A percentile compares a stretch with the other conserved stretches of the same genome.
Evolutionary conservation across 2,888 invertebrate species (phyloP).

Genomic region (Cephus sareptanus): DNA sequence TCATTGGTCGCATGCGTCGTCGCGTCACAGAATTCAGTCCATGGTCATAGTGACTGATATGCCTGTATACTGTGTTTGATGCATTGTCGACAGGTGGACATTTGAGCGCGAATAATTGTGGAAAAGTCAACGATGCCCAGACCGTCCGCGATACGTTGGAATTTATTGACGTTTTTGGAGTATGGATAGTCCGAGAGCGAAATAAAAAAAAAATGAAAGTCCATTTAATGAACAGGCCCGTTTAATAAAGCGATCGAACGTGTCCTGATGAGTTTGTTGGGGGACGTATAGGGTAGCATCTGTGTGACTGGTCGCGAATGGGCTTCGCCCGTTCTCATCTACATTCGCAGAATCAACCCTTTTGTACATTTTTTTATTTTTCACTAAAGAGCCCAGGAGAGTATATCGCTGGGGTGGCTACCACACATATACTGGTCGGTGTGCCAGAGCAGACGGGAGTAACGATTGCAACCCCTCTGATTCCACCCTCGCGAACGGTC

Average conservation of each 20-base stretch:
- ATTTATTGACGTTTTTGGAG: not conserved
- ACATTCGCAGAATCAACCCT: not conserved
- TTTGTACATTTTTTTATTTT: not conserved
- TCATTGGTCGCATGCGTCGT: not conserved
- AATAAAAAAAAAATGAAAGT: not conserved
- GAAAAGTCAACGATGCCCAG: not conserved
- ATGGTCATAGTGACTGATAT: not conserved
- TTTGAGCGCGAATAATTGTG: not conserved
- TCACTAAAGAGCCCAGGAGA: conserved; percentile 8
- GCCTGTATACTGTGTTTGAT: not conserved
- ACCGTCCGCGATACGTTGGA: not conserved
- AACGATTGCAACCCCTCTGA: conserved; percentile 50
- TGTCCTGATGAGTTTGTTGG: not conserved
- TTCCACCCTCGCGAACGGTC: conserved; percentile 18
- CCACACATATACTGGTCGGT: conserved; percentile 33
- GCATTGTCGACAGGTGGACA: not conserved
- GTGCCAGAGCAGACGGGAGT: conserved; percentile 58
- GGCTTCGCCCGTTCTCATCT: not conserved
- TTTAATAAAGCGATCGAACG: not conserved
- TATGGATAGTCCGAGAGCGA: not conserved
- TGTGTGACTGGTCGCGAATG: not conserved
- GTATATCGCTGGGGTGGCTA: conserved; percentile 27
- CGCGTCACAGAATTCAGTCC: not conserved
- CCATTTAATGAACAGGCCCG: not conserved
- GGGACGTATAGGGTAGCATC: not conserved